These are phyloP conservation scores for Semnornis frantzii DNA, from an alignment of 2,113 vertebrate genomes.

Conservation along the genomic window DNA sequence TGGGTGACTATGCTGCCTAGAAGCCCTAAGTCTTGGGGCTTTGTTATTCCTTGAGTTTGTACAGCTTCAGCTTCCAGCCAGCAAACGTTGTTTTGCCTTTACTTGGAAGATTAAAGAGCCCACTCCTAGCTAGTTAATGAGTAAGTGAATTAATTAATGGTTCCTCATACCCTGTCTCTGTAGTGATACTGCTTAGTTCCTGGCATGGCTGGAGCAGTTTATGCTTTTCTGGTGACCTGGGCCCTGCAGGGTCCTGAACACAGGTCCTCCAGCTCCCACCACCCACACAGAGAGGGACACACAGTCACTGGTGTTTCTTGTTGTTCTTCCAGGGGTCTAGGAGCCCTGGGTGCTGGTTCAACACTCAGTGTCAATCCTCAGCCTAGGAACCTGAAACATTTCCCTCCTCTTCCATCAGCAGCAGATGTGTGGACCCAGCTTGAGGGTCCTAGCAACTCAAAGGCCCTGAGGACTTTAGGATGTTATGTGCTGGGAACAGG, in stretches of 20 bases:
- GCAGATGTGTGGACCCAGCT: not conserved
- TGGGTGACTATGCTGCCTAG: not conserved
- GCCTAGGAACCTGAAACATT: not conserved
- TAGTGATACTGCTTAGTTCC: not conserved
- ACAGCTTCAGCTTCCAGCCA: not conserved
- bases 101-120: slow-evolving; percentile 14
- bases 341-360: not conserved
- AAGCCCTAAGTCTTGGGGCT: not conserved
- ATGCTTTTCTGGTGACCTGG: not conserved
- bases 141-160: slow-evolving; percentile 43
- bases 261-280: not conserved
- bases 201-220: not conserved
- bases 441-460: not conserved
- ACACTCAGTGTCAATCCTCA: not conserved
- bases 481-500: fast-evolving
- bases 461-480: fast-evolving
- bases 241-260: not conserved
- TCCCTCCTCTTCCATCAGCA: not conserved
- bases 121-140: slow-evolving; percentile 40
- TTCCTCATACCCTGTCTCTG: slow-evolving; percentile 19
- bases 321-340: not conserved
- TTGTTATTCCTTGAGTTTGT: not conserved
- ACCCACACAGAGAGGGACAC: not conserved
- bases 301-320: not conserved
- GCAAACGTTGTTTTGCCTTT: not conserved